Evolutionary conservation across 2,888 invertebrate species (phyloP), one percentile per base, ranked within the genome.

Genomic region (Drosophila acutilabella): DNA sequence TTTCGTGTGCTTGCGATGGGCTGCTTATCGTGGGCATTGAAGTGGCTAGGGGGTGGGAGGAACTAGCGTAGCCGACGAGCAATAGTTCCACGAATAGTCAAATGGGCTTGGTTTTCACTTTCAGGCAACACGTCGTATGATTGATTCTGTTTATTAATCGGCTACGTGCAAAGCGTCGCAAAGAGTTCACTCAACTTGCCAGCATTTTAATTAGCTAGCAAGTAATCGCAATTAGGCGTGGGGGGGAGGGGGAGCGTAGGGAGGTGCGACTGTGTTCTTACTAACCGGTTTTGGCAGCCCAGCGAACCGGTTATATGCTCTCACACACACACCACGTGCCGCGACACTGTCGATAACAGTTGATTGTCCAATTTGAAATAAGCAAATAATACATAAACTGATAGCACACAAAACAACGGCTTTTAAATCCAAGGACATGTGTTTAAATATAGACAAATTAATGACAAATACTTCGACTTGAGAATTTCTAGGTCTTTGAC

Each of bases 111-210:
- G 45, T 59, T 81, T 81, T 81, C 82, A 81, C 80, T 84, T 81
- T 81, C 85, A 54, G 70, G 50, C 67, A 64, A 65, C 57, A 54
- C 42, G 75, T 51, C 68, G 69, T 72, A 68, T 75, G 68, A 78
- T 78, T 67, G 61, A 71, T 78, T 71, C 67, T 50, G 59, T 42
- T 65, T 50, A 42, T 51, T 44, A 51, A 67, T 71, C 69, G 67
- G 62, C 48, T 50, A 33, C 51, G 26, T 42, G 61, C 53, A 20
- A 7, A 14, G 13, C 30, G 3, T n/a, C 50, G 33, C 18, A 16
- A 36, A 40, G 40, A 65, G 84, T 78, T 81, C 84, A 85, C n/a
- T 82, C 72, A 80, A 80, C 80, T 41, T 47, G 38, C 58, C 33
- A 23, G 33, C 18, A 20, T 8, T n/a, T 18, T 33, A 33, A 50